These are phyloP conservation scores for Netelia inedita DNA, from an alignment of 2,888 invertebrate species.

Conservation along the genomic window DNA sequence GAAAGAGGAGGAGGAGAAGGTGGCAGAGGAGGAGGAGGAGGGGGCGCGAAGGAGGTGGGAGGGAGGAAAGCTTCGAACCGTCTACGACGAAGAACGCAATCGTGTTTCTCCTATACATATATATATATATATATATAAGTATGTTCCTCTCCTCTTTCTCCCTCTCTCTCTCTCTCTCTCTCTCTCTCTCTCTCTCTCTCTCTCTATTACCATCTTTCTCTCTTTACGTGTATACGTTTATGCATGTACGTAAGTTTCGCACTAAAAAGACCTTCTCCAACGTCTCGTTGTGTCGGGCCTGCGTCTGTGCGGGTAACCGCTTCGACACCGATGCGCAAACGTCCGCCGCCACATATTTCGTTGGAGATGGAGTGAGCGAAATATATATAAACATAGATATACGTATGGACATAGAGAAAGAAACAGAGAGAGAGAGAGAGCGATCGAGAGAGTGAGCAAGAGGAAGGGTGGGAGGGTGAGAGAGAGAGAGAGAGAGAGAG, in stretches of 20 bases:
- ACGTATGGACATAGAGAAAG: neutral
- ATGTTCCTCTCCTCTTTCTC: neutral
- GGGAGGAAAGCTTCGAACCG: constrained; percentile 54
- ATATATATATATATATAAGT: neutral
- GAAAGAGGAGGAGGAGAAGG: too few relatives aligned
- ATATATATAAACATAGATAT: constrained; percentile 11
- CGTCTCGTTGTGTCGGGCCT: constrained; percentile 19
- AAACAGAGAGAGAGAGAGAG: neutral
- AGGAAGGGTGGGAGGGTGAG: too few relatives aligned
- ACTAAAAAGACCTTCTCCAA: constrained; percentile 48
- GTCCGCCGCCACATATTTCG: constrained; percentile 69
- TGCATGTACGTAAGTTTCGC: constrained; percentile 12
- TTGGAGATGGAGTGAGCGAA: constrained; percentile 49
- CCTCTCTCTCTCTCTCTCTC: constrained; percentile 14
- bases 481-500: constrained; percentile 14
- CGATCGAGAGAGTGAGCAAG: neutral
- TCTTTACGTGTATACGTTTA: constrained; percentile 6
- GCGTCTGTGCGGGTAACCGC: constrained; percentile 68
- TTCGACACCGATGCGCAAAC: constrained; percentile 71
- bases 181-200: constrained; percentile 26
- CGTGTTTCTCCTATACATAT: constrained; percentile 8
- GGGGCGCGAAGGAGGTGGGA: too few relatives aligned
- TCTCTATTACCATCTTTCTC: constrained; percentile 15
- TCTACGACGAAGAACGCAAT: constrained; percentile 56
- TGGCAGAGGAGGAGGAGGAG: too few relatives aligned